These are phyloP conservation scores for Spilarctia lutea DNA, from an alignment of 2,888 invertebrate species.

Conservation along the genomic window DNA sequence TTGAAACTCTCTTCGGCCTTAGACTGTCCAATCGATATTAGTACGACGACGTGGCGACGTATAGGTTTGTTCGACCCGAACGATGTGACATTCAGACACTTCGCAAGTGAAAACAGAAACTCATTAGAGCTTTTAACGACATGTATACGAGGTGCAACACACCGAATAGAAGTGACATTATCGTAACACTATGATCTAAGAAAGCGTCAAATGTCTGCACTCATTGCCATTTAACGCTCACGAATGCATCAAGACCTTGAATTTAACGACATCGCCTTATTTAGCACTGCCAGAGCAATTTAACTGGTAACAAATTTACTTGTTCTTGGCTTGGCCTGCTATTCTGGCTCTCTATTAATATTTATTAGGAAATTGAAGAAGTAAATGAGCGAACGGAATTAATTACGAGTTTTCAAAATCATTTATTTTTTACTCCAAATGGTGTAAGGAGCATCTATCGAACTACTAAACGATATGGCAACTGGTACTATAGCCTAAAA, in stretches of 20 bases:
- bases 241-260: slow-evolving; percentile 53
- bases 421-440: not conserved
- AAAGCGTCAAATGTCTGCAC: slow-evolving; percentile 51
- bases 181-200: slow-evolving; percentile 59
- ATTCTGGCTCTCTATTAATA: slow-evolving; percentile 56
- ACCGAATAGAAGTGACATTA: slow-evolving; percentile 62
- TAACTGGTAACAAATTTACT: slow-evolving; percentile 52
- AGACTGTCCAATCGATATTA: slow-evolving; percentile 72
- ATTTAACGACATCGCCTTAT: slow-evolving; percentile 52
- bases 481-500: not conserved
- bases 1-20: slow-evolving; percentile 69
- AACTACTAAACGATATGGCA: not conserved
- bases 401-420: not conserved
- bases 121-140: slow-evolving; percentile 74
- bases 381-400: not conserved
- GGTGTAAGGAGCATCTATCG: too few species aligned
- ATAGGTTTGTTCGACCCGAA: slow-evolving; percentile 36
- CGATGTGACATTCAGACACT: slow-evolving; percentile 66
- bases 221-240: slow-evolving; percentile 44
- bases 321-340: slow-evolving; percentile 43
- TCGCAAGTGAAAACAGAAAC: slow-evolving; percentile 71
- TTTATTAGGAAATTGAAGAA: not conserved
- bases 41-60: slow-evolving; percentile 60
- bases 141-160: slow-evolving; percentile 64
- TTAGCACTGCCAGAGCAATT: slow-evolving; percentile 37